Evolutionary conservation across 2,797 vertebrate species (phyloP).

Genomic region (Thunnus albacares): DNA sequence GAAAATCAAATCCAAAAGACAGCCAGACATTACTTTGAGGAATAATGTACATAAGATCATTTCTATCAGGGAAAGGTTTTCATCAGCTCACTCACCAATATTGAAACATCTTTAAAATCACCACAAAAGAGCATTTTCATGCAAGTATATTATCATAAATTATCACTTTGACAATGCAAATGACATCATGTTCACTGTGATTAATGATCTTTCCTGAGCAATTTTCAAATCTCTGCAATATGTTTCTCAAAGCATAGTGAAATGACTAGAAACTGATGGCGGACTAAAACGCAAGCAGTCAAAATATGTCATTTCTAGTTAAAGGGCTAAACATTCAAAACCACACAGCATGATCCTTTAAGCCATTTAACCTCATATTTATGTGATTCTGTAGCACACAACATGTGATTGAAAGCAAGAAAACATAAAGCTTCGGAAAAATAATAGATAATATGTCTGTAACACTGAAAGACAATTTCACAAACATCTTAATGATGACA

Average conservation of each 20-base stretch:
- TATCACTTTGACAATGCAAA: background rate
- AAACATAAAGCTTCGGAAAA: slow-evolving; percentile 2
- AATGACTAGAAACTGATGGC: slow-evolving; percentile 10
- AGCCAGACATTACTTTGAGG: too few relatives aligned
- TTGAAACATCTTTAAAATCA: slow-evolving; percentile 6
- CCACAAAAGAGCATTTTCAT: background rate
- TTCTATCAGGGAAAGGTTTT: background rate
- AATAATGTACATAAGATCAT: background rate
- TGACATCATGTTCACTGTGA: background rate
- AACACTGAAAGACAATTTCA: slow-evolving; percentile 3
- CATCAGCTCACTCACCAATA: background rate
- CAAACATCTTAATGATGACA: slow-evolving; percentile 32
- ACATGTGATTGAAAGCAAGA: background rate
- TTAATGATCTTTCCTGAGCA: background rate
- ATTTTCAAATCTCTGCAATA: slow-evolving; percentile 1
- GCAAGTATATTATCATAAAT: background rate
- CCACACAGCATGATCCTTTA: slow-evolving; percentile 9
- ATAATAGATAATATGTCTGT: background rate
- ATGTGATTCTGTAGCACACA: background rate
- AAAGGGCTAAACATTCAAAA: slow-evolving; percentile 14
- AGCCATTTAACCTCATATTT: slow-evolving; percentile 16
- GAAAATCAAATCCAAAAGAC: too few relatives aligned
- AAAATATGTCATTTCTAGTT: slow-evolving; percentile 12
- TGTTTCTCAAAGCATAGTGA: slow-evolving; percentile 11
- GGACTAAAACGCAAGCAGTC: background rate